Evolutionary conservation across 2,888 invertebrate genomes (phyloP), one percentile per base, ranked within the genome.

Genomic region (Branchipolynoe longqiensis): DNA sequence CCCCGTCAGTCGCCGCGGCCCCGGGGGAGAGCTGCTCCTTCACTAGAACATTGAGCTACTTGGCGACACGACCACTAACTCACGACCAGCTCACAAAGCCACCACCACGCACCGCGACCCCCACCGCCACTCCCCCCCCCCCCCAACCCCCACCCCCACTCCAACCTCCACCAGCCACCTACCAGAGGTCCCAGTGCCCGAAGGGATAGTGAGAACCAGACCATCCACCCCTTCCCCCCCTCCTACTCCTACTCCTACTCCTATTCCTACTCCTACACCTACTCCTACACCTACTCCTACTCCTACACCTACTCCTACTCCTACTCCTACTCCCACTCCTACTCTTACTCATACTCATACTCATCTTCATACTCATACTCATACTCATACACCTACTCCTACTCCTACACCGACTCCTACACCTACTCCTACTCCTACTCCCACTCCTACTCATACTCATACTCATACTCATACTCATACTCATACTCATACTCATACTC

Each of bases 51-150:
- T 18, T 69, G 38, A 69, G 18, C 38, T 38, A 69, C 36, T 33
- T 38, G 14, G 22, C 18, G 69, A 14, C 69, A 62, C 14, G 38
- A 22, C 36, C 69, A 69, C 36, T 69, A 33, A 69, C 69, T 69
- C 69, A 69, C 69, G 28, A 22, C 69, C 69, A 12, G 38, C 62
- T 62, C 62, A 62, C 62, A 62, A 62, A 62, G 58, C n/a, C 58
- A 58, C 58, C 28, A 25, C 8, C 62, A 28, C 1, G 33, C 33
- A 31, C 31, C 62, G 33, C n/a, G n/a, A n/a, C n/a, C 3, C 62
- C 14, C 69, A 69, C 36, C 38, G 38, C 69, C 14, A 14, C 12
- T 12, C 62, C 59, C 12, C 59, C 59, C 12, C 18, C 59, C 12
- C 59, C 59, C 12, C 18, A 12, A n/a, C 3, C 62, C 12, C 62